Evolutionary conservation across 2,888 invertebrate species (phyloP).

Genomic region (Monopis laevigella): DNA sequence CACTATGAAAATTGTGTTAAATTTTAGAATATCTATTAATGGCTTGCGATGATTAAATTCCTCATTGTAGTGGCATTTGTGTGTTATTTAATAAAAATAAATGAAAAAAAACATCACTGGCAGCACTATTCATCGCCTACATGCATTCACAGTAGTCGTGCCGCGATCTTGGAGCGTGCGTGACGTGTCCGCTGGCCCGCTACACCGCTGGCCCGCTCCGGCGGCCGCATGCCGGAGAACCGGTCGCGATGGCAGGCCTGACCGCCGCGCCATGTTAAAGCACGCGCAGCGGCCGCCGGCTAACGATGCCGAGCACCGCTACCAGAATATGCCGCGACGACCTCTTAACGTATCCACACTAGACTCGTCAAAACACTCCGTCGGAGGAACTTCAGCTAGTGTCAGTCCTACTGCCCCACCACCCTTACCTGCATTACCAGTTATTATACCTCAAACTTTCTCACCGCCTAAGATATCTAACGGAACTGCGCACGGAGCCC

Average conservation of each 20-base stretch:
- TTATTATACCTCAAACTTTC: slow-evolving; percentile 32
- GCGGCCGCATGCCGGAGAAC: slow-evolving; percentile 41
- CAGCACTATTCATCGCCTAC: no score
- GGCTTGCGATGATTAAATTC: no score
- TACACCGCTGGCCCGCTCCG: no score
- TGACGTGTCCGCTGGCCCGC: no score
- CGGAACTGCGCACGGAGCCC: slow-evolving; percentile 67
- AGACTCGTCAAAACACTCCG: slow-evolving; percentile 72
- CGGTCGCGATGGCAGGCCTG: slow-evolving; percentile 50
- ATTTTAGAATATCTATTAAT: no score
- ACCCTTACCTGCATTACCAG: slow-evolving; percentile 21
- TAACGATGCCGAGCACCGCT: slow-evolving; percentile 53
- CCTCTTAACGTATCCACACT: slow-evolving; percentile 74
- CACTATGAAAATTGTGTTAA: no score
- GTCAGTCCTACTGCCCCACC: slow-evolving; percentile 65
- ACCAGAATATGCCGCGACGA: slow-evolving; percentile 67
- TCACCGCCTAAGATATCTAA: slow-evolving; percentile 59
- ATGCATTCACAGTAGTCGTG: slow-evolving; percentile 12
- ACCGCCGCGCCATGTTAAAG: slow-evolving; percentile 72
- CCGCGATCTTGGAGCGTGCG: neutral
- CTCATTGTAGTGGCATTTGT: no score
- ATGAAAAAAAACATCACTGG: no score
- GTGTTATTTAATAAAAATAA: no score
- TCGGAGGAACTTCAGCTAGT: slow-evolving; percentile 65
- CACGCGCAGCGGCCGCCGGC: slow-evolving; percentile 72